Percentiles rank a stretch among this genome's conserved stretches.
These are phyloP conservation scores for Athalia cordata DNA, from an alignment of 2,888 invertebrate species.

Conservation along the genomic window DNA sequence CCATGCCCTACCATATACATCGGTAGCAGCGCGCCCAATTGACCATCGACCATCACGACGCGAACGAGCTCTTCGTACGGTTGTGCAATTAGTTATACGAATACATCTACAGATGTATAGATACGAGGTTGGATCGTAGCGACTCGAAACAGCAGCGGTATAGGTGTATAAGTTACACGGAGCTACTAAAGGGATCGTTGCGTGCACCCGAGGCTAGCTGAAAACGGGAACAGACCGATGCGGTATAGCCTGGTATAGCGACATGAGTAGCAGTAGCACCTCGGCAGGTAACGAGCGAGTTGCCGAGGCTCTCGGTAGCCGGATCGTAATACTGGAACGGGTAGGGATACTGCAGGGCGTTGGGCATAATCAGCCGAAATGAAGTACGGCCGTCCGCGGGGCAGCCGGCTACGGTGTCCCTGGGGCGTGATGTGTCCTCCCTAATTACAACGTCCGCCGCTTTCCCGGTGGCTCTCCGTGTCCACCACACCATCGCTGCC, in stretches of 20 bases:
- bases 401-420: conserved; percentile 61
- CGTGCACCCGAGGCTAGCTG: conserved; percentile 11
- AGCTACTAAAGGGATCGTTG: neutral
- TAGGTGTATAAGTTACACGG: neutral
- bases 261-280: neutral
- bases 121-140: too few species aligned
- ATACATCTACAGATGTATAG: neutral
- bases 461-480: conserved; percentile 64
- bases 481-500: conserved; percentile 53
- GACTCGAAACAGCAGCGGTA: too few species aligned
- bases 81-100: neutral
- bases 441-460: conserved; percentile 72
- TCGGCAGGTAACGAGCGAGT: conserved; percentile 19
- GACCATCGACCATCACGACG: conserved; percentile 15
- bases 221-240: neutral
- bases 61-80: neutral
- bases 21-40: conserved; percentile 14
- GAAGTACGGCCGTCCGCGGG: conserved; percentile 65
- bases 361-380: conserved; percentile 66
- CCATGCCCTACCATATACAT: too few species aligned
- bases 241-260: too few species aligned
- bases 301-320: neutral
- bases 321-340: neutral
- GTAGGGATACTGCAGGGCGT: too few species aligned
- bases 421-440: conserved; percentile 71